Percentiles rank a stretch among this genome's conserved stretches.
Conservation (phyloP, 2,888 invertebrate species). For the Therioaphis trifolii region DNA sequence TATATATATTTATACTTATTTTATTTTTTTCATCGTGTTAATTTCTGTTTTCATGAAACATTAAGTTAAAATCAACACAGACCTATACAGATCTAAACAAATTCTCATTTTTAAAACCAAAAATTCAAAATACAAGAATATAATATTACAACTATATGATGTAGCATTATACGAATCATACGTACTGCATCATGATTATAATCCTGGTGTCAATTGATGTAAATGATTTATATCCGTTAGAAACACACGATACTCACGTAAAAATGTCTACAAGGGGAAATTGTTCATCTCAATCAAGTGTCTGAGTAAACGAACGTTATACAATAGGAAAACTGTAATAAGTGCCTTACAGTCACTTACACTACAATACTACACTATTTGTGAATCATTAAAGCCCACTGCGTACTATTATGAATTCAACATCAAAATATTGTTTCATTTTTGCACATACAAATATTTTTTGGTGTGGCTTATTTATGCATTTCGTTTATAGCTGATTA, state of each 20-base stretch:
- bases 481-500: too few relatives aligned
- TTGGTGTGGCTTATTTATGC: too few relatives aligned
- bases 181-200: neutral
- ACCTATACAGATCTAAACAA: neutral
- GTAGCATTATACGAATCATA: neutral
- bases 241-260: slow-evolving; percentile 15
- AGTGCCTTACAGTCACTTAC: too few relatives aligned
- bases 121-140: neutral
- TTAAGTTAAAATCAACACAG: neutral
- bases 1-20: neutral
- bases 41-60: neutral
- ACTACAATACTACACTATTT: too few relatives aligned
- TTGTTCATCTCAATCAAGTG: slow-evolving; percentile 34
- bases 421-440: too few relatives aligned
- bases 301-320: neutral
- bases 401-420: too few relatives aligned
- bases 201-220: slow-evolving; percentile 55
- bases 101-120: slow-evolving; percentile 6
- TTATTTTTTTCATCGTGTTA: neutral
- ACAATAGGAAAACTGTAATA: neutral
- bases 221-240: slow-evolving; percentile 59
- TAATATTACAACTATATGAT: neutral
- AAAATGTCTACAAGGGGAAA: slow-evolving; percentile 18
- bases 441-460: too few relatives aligned
- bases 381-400: too few relatives aligned